Conservation (phyloP, 2,888 invertebrate genomes). For the Drosophila atripex region DNA sequence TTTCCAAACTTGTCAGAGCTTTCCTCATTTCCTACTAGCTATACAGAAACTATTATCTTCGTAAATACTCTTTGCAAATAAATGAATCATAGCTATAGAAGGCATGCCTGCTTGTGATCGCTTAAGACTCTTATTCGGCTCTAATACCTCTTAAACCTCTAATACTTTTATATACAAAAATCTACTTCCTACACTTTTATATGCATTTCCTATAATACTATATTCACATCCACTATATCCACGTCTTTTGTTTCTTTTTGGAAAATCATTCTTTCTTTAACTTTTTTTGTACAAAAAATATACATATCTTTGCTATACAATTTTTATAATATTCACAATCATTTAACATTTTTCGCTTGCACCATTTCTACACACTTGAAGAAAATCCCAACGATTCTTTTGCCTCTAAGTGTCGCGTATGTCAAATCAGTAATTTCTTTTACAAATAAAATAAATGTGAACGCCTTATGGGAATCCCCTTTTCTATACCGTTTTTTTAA, state of each 20-base stretch:
- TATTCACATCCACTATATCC: not conserved
- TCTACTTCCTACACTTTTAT: not conserved
- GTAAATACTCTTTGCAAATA: slow-evolving; percentile 16
- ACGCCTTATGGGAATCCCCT: slow-evolving; percentile 20
- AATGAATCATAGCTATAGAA: not conserved
- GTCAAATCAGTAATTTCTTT: slow-evolving; percentile 20
- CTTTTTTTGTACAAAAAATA: too few relatives aligned
- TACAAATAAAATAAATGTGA: slow-evolving; percentile 10
- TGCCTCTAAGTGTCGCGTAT: slow-evolving; percentile 53
- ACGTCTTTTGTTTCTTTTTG: not conserved
- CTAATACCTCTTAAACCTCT: not conserved
- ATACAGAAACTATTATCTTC: slow-evolving; percentile 7
- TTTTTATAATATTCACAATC: slow-evolving; percentile 19
- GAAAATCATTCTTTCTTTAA: too few relatives aligned
- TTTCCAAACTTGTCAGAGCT: slow-evolving; percentile 17
- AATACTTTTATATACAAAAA: not conserved
- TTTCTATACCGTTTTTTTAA: slow-evolving; percentile 55
- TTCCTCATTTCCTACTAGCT: slow-evolving; percentile 33
- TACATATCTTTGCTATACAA: too few relatives aligned
- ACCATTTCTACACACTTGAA: slow-evolving; percentile 14
- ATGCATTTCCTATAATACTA: slow-evolving; percentile 4
- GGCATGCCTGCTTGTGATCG: slow-evolving; percentile 69
- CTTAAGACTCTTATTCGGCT: slow-evolving; percentile 20
- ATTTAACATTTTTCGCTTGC: slow-evolving; percentile 2
- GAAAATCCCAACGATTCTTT: slow-evolving; percentile 28